Conservation (phyloP, 2,888 invertebrate genomes). For the Zonitis immaculata region DNA sequence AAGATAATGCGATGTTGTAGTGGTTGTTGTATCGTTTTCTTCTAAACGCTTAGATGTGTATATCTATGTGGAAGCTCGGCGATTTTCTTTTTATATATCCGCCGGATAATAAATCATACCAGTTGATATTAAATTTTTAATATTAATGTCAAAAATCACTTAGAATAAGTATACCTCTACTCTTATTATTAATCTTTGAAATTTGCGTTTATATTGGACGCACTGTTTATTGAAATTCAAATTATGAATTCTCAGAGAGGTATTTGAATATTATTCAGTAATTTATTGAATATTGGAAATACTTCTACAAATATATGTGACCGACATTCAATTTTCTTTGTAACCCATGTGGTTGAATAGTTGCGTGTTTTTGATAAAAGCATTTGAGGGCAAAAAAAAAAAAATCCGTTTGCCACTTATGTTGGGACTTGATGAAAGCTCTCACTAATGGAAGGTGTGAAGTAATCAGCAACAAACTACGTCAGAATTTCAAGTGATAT, state of each 20-base stretch:
- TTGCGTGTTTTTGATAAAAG: not conserved
- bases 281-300: not conserved
- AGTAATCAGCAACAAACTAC: not conserved
- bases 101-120: constrained; percentile 26
- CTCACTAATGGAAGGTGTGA: not conserved
- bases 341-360: too few species aligned
- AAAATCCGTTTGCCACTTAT: not conserved
- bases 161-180: constrained; percentile 18
- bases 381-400: not conserved
- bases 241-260: not conserved
- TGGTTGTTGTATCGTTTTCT: not conserved
- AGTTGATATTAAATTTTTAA: constrained; percentile 35
- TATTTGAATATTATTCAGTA: not conserved
- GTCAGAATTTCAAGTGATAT: not conserved
- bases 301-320: too few species aligned
- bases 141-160: constrained; percentile 35
- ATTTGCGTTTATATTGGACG: constrained; percentile 15
- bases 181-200: constrained; percentile 17
- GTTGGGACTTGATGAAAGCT: not conserved
- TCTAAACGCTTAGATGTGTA: not conserved
- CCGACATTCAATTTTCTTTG: not conserved
- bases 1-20: not conserved
- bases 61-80: constrained; percentile 22
- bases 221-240: constrained; percentile 11
- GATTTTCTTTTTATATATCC: constrained; percentile 18